A percentile compares a stretch with the other conserved stretches of the same genome.
These are phyloP conservation scores for Trichopria drosophilae DNA, from an alignment of 2,888 invertebrate genomes.

Conservation along the genomic window DNA sequence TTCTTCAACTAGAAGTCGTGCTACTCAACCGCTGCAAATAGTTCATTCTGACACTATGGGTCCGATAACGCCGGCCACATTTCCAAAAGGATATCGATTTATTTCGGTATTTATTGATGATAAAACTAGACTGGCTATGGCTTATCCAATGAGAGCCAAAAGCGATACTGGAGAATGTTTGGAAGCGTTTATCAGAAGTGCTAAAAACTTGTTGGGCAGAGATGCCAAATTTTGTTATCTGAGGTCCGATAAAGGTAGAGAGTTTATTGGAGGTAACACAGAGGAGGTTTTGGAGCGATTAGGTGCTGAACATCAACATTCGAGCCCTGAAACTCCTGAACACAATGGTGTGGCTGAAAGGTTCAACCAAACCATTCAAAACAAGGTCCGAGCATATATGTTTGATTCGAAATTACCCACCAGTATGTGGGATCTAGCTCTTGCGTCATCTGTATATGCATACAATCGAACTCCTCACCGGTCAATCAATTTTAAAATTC, in stretches of 20 bases:
- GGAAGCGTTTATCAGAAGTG: slow-evolving; percentile 25
- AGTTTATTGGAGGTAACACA: neutral
- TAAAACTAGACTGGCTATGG: slow-evolving; percentile 33
- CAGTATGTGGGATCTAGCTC: neutral
- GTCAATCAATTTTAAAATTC: too few relatives aligned
- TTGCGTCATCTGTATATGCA: neutral
- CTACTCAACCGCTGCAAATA: slow-evolving; percentile 27
- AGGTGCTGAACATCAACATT: neutral
- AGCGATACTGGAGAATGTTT: slow-evolving; percentile 24
- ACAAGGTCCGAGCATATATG: neutral
- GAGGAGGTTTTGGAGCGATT: neutral
- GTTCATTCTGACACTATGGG: slow-evolving; percentile 35
- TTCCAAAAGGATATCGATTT: slow-evolving; percentile 24
- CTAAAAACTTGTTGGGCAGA: slow-evolving; percentile 33
- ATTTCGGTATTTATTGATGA: slow-evolving; percentile 32
- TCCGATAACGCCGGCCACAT: slow-evolving; percentile 19
- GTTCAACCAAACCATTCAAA: neutral
- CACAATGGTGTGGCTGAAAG: too few relatives aligned
- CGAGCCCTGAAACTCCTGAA: neutral
- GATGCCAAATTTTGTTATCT: slow-evolving; percentile 37
- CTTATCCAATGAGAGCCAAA: slow-evolving; percentile 30
- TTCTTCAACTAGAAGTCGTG: slow-evolving; percentile 15
- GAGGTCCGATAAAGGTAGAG: slow-evolving; percentile 24
- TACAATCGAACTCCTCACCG: neutral
- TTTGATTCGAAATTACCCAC: neutral